Percentiles rank a stretch among this genome's conserved stretches.
Conservation (phyloP, 1,140 invertebrate species). For the Lutraria rhynchaena region DNA sequence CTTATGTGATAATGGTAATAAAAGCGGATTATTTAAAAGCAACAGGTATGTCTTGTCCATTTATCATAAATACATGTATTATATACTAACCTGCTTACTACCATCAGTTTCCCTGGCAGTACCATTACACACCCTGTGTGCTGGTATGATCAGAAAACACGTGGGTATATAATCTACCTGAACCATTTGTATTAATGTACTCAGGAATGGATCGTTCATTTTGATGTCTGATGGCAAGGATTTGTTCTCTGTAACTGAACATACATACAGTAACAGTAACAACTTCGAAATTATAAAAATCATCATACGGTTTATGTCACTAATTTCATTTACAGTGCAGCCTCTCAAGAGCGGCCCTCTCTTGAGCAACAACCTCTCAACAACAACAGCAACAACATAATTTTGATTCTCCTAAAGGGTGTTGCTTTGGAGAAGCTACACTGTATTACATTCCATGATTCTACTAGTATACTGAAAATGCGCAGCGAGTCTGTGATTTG, state of each 20-base stretch:
- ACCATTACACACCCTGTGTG: constrained; percentile 38
- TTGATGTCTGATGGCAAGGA: constrained; percentile 2
- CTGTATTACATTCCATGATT: too few species aligned
- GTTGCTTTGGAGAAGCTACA: too few species aligned
- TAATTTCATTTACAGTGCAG: too few species aligned
- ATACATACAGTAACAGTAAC: background rate
- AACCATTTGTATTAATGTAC: constrained; percentile 54
- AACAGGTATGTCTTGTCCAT: background rate
- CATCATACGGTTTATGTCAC: too few species aligned
- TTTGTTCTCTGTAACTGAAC: constrained; percentile 12
- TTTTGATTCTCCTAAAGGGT: too few species aligned
- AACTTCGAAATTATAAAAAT: too few species aligned
- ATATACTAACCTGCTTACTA: constrained; percentile 22
- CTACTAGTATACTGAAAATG: too few species aligned
- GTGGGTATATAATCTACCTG: constrained; percentile 27
- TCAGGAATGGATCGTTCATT: constrained; percentile 36
- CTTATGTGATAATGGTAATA: constrained; percentile 1
- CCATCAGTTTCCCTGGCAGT: constrained; percentile 19
- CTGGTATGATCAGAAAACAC: constrained; percentile 31
- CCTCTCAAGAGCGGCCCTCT: too few species aligned
- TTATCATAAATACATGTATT: background rate
- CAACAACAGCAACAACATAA: too few species aligned
- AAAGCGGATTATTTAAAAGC: background rate
- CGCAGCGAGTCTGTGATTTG: too few species aligned
- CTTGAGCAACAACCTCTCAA: too few species aligned